Evolutionary conservation across 1,140 invertebrate genomes (phyloP).

Genomic region (Atta texana): DNA sequence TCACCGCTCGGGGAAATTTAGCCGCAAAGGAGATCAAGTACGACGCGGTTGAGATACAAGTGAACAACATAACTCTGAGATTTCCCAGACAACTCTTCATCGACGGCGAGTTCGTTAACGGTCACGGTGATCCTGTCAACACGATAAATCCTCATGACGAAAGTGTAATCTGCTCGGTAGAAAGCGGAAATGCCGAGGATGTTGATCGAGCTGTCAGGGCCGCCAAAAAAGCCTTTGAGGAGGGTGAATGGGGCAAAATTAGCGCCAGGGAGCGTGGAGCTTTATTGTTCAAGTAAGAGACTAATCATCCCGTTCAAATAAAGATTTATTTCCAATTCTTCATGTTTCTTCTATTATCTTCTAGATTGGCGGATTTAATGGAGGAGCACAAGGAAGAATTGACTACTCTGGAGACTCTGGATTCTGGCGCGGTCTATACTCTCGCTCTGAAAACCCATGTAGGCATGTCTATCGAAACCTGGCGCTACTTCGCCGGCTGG

Average conservation of each 20-base stretch:
- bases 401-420: conserved; percentile 96
- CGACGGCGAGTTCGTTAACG: conserved; percentile 95
- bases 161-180: conserved; percentile 90
- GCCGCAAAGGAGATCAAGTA: conserved; percentile 88
- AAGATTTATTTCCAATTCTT: neutral
- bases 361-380: conserved; percentile 96
- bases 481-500: conserved; percentile 97
- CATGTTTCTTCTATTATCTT: conserved; percentile 34
- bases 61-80: conserved; percentile 94
- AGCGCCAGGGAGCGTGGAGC: conserved; percentile 93
- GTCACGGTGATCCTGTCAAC: conserved; percentile 89
- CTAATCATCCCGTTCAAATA: neutral
- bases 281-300: conserved; percentile 89
- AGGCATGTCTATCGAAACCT: conserved; percentile 97
- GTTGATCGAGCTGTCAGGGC: conserved; percentile 95
- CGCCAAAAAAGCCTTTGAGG: conserved; percentile 94
- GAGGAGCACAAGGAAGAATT: conserved; percentile 97
- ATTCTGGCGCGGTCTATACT: conserved; percentile 98
- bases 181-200: conserved; percentile 92
- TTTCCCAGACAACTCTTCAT: conserved; percentile 97
- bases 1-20: conserved; percentile 89
- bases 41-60: conserved; percentile 91
- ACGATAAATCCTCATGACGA: conserved; percentile 95
- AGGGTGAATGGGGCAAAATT: conserved; percentile 95
- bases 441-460: conserved; percentile 97